phyloP scores from a whole-genome alignment of 2,888 invertebrate genomes.

The Priocnemis perturbator region DNA sequence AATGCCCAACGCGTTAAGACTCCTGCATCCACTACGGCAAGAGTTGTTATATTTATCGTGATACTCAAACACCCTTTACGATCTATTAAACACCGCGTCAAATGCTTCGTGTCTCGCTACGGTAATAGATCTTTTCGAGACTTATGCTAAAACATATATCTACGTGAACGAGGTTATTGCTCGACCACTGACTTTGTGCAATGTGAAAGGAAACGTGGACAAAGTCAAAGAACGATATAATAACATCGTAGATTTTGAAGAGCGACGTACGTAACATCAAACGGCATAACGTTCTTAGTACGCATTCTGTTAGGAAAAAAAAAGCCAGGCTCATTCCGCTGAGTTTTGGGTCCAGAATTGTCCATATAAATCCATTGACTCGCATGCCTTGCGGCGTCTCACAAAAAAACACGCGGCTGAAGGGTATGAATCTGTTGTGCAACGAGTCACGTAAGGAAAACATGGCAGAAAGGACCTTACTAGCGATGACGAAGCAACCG shows the following conservation, averaged over 20 bases:
- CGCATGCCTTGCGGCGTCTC: too few species aligned
- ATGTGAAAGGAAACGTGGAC: background rate
- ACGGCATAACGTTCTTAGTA: too few species aligned
- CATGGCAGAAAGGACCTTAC: conserved; percentile 1
- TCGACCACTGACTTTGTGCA: background rate
- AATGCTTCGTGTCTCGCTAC: conserved; percentile 60
- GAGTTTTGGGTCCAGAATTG: too few species aligned
- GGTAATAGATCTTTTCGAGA: conserved; percentile 42
- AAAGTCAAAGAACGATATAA: too few species aligned
- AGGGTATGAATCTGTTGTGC: background rate
- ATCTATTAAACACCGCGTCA: conserved; percentile 73
- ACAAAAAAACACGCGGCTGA: too few species aligned
- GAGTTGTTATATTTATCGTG: conserved; percentile 74
- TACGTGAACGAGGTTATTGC: background rate
- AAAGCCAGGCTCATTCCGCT: too few species aligned
- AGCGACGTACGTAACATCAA: too few species aligned
- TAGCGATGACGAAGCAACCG: conserved; percentile 1
- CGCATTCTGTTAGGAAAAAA: too few species aligned
- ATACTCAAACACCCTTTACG: conserved; percentile 73
- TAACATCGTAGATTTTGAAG: too few species aligned
- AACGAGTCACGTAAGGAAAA: background rate
- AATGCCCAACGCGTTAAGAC: conserved; percentile 56
- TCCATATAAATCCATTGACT: too few species aligned
- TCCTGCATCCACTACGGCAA: conserved; percentile 56
- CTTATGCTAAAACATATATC: conserved; percentile 28